Base-by-base conservation (phyloP, 2,888 invertebrate genomes). In the Morpho achilles region DNA sequence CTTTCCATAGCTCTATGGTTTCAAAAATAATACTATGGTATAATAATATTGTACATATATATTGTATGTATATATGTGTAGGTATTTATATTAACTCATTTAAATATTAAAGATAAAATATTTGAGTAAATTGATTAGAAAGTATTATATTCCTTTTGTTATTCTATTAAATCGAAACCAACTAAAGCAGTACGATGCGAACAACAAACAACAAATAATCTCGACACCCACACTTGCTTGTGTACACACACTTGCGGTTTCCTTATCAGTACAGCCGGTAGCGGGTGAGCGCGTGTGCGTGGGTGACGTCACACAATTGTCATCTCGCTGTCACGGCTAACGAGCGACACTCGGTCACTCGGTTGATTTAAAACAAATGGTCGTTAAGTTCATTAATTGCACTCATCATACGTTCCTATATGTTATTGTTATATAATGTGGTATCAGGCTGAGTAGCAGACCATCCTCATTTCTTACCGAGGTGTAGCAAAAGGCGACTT, bases 281-380 rank as follows among this genome's bases (percentile, higher is more conserved):
- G 60, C 59, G 59, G 8, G 63, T 63, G 60, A 59, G 64, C 61
- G 62, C 64, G 71, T 70, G 69, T 75, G 71, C 68, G 70, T 62
- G 64, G 74, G 62, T 90, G 88, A 90, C 90, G 89, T 90, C 88
- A 90, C 75, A 64, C 73, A 80, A 87, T 88, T 89, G 88, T 87
- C 87, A 85, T 79, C 80, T 87, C 80, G 80, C 79, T 83, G 84
- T 84, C 87, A 86, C 74, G 86, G 87, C 81, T 85, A 86, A 84
- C 87, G 77, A 84, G 82, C 70, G 73, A 66, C 74, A 80, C 75
- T 81, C 76, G 76, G 79, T 79, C 80, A 69, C 68, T 68, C 66
- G 67, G 63, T 68, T 68, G 63, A 62, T 59, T 71, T 73, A 67
- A 70, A 75, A 60, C 56, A 59, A 70, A 67, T 67, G 65, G 65